A percentile compares a stretch with the other conserved stretches of the same genome.
Conservation (phyloP, 35 echinoderm and acorn worm genomes). For the Holothuria glaberrima region DNA sequence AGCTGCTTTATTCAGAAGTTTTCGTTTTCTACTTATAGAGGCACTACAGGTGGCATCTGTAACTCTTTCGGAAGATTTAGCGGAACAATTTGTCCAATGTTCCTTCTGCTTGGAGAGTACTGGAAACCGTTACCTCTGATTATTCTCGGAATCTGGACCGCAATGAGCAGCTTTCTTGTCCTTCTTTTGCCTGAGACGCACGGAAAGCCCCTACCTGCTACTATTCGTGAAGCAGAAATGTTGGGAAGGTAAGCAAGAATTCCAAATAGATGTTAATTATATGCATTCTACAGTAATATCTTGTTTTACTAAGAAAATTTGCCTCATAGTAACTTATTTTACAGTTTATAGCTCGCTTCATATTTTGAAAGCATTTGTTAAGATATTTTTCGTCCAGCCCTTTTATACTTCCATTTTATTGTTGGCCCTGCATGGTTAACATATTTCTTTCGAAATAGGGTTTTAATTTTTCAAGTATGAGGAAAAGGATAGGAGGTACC, state of each 20-base stretch:
- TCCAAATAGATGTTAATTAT: neutral
- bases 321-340: too few species aligned
- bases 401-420: too few species aligned
- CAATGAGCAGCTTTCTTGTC: conserved; percentile 15
- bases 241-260: neutral
- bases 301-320: too few species aligned
- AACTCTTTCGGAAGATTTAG: conserved; percentile 36
- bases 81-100: conserved; percentile 16
- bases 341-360: too few species aligned
- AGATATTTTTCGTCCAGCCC: too few species aligned
- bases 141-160: neutral
- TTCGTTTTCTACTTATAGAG: neutral
- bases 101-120: conserved; percentile 1
- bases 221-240: conserved; percentile 33
- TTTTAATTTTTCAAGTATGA: too few species aligned
- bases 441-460: too few species aligned
- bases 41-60: conserved; percentile 22
- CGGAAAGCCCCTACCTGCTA: conserved; percentile 15
- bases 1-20: too few species aligned
- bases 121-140: conserved; percentile 29
- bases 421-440: too few species aligned
- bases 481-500: too few species aligned
- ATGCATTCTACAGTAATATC: too few species aligned
- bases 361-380: too few species aligned
- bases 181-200: conserved; percentile 19